Evolutionary conservation across 2,888 invertebrate species (phyloP).

Genomic region (Ischnus inquisitorius): DNA sequence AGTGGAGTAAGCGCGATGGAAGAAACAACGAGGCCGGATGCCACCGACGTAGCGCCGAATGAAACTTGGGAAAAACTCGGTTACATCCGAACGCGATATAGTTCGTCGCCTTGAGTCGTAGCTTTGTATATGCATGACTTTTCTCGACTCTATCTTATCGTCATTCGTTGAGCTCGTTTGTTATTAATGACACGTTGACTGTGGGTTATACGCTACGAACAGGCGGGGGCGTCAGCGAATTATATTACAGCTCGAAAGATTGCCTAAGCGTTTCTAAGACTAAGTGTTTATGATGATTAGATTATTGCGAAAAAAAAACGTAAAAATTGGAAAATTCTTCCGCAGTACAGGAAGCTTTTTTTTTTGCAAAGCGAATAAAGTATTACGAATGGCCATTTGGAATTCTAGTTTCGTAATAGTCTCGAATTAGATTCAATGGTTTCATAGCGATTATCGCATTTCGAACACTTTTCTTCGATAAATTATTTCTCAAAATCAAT

Average conservation of each 20-base stretch:
- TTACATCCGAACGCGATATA: not conserved
- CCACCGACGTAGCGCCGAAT: not conserved
- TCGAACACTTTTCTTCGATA: too few species aligned
- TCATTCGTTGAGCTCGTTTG: not conserved
- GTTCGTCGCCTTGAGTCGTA: not conserved
- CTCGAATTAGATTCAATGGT: too few species aligned
- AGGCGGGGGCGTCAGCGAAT: not conserved
- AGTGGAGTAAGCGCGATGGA: conserved; percentile 16
- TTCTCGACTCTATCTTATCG: conserved; percentile 7
- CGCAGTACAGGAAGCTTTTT: not conserved
- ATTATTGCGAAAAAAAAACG: not conserved
- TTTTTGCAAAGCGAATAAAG: not conserved
- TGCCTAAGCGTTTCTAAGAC: not conserved
- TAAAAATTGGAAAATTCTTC: not conserved
- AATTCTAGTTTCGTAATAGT: too few species aligned
- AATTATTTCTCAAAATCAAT: too few species aligned
- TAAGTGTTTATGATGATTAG: not conserved
- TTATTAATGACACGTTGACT: conserved; percentile 5
- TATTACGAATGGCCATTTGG: not conserved
- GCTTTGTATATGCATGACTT: not conserved
- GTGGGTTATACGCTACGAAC: not conserved
- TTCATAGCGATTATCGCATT: too few species aligned
- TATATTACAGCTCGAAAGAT: not conserved
- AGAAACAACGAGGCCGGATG: conserved; percentile 1
- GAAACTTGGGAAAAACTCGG: conserved; percentile 9